Percentiles rank a stretch among this genome's conserved stretches.
Conservation (phyloP, 2,797 vertebrate genomes). For the Scomberomorus guttatus region DNA sequence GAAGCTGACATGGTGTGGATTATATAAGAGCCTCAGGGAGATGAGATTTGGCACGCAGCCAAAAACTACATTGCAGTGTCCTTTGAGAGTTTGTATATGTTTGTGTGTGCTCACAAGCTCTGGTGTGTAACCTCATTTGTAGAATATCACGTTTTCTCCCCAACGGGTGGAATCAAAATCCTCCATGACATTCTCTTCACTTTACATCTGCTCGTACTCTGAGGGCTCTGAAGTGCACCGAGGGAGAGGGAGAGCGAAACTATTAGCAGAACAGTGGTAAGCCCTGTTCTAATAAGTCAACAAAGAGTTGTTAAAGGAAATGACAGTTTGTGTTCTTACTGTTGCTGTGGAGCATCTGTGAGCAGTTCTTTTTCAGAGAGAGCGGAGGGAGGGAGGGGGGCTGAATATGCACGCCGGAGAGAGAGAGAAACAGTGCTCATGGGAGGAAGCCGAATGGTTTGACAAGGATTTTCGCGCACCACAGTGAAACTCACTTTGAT, state of each 20-base stretch:
- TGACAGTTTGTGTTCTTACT: conserved; percentile 78
- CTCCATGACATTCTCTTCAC: conserved; percentile 55
- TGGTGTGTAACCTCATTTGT: conserved; percentile 63
- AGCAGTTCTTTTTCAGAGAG: conserved; percentile 69
- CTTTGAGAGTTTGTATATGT: conserved; percentile 70
- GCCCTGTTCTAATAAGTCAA: conserved; percentile 58
- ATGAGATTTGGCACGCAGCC: conserved; percentile 61
- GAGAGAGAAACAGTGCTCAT: conserved; percentile 65
- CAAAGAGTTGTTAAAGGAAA: conserved; percentile 74
- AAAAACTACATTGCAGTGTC: conserved; percentile 64
- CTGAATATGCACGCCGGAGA: conserved; percentile 56
- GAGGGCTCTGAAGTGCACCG: conserved; percentile 38
- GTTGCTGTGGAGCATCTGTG: conserved; percentile 76
- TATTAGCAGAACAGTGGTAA: conserved; percentile 62
- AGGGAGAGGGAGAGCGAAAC: conserved; percentile 44
- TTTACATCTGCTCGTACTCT: conserved; percentile 63
- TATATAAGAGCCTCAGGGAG: conserved; percentile 69
- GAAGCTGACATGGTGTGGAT: conserved; percentile 75
- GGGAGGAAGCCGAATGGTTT: conserved; percentile 76
- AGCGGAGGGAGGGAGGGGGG: neutral
- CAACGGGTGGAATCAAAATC: conserved; percentile 55
- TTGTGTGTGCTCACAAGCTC: conserved; percentile 48
- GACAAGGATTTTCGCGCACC: conserved; percentile 78
- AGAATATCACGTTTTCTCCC: conserved; percentile 59
- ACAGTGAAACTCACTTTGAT: conserved; percentile 80